Base-by-base conservation (phyloP, 2,888 invertebrate genomes). In the Tipula lateralis region DNA sequence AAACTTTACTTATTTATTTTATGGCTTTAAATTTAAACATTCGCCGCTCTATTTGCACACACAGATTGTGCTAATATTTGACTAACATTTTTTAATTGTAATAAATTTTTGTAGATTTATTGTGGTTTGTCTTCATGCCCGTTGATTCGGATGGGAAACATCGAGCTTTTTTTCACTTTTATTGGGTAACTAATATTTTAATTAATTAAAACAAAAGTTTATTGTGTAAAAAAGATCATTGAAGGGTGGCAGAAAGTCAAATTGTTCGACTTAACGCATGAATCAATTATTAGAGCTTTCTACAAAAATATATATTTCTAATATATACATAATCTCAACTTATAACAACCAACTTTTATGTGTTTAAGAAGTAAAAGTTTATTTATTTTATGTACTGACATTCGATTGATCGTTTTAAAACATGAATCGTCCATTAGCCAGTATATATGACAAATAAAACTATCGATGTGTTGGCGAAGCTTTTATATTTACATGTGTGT, bases 61-160 rank as follows among this genome's bases (percentile, higher is more conserved):
- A 66, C 24, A 66, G 66, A 66, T 24, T 66, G 66, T 66, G 66
- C 66, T 66, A 66, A 66, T 66, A 66, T 66, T 66, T 66, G 24
- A 66, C 6, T 24, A 66, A 66, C 13, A 24, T 66, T 66, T 66
- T 66, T 24, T 66, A 24, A 66, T 66, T 66, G 66, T 66, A 24
- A 24, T 66, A 66, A 12, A 24, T 66, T 44, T 44, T 44, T 16
- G n/a, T 5, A 36, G 12, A 36, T 36, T 36, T 36, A 36, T 44
- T 66, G 19, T 66, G 66, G 66, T 66, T 12, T 66, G 9, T 9
- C 24, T 24, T 50, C 5, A 39, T 13, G 16, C 6, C n/a, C 9
- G 9, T 66, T n/a, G n/a, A n/a, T n/a, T n/a, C n/a, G n/a, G n/a
- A n/a, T n/a, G n/a, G n/a, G n/a, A n/a, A 66, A 66, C 9, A 9